These are phyloP conservation scores for Dryobotodes eremita DNA, from an alignment of 2,888 invertebrate species.

Conservation along the genomic window DNA sequence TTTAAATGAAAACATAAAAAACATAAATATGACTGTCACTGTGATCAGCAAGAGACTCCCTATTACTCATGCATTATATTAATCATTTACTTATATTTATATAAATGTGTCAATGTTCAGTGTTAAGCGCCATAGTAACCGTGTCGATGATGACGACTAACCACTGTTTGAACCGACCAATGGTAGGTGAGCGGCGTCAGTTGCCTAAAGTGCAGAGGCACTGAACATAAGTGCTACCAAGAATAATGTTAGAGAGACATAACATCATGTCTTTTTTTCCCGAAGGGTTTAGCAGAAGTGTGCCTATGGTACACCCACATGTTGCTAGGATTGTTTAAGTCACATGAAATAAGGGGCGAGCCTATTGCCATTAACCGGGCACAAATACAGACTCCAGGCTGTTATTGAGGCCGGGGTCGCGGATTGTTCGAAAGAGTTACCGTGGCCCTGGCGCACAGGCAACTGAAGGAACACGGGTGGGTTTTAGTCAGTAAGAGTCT, in stretches of 20 bases:
- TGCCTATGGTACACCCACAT: not conserved
- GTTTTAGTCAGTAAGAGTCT: no score
- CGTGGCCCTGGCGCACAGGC: no score
- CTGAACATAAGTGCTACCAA: not conserved
- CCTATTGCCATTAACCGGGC: no score
- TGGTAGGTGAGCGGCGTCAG: not conserved
- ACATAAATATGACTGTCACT: not conserved
- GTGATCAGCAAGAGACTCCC: not conserved
- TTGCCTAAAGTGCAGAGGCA: constrained; percentile 1
- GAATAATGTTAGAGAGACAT: not conserved
- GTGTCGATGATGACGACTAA: not conserved
- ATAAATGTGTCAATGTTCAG: constrained; percentile 26
- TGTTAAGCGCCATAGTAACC: constrained; percentile 2
- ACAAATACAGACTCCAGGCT: not conserved
- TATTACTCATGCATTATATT: constrained; percentile 25
- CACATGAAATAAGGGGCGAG: not conserved
- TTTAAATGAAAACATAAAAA: not conserved
- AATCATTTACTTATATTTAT: constrained; percentile 38
- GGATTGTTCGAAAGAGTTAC: no score
- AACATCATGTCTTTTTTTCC: not conserved
- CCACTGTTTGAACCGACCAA: not conserved
- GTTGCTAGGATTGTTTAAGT: no score
- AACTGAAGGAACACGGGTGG: no score
- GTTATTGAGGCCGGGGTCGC: not conserved
- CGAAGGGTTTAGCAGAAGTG: not conserved